These are phyloP conservation scores for Zaprionus africanus DNA, from an alignment of 1,140 invertebrate genomes.

Conservation along the genomic window DNA sequence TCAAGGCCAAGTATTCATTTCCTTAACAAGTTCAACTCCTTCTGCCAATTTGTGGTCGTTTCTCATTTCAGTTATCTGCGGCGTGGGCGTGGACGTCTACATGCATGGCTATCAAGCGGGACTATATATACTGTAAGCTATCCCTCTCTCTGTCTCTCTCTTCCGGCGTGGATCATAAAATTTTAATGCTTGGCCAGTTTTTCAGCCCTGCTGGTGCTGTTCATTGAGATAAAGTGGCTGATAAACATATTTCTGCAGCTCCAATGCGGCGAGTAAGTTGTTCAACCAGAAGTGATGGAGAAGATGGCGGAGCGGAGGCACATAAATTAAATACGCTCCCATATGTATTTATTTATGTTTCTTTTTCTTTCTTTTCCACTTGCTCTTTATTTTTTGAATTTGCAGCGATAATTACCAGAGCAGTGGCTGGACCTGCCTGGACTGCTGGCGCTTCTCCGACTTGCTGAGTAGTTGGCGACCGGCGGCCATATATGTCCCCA, in stretches of 20 bases:
- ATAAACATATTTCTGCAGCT: constrained; percentile 78
- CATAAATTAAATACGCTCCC: constrained; percentile 28
- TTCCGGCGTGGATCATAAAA: constrained; percentile 23
- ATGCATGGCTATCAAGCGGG: constrained; percentile 76
- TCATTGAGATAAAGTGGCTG: constrained; percentile 82
- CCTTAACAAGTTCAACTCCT: constrained; percentile 13
- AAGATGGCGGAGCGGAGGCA: not conserved
- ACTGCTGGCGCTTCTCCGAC: constrained; percentile 61
- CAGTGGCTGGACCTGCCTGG: constrained; percentile 46
- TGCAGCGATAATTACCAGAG: constrained; percentile 69
- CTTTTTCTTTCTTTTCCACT: not conserved
- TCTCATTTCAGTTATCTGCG: constrained; percentile 79
- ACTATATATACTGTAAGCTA: constrained; percentile 78
- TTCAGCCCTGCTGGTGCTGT: constrained; percentile 73
- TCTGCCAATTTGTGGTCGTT: constrained; percentile 53
- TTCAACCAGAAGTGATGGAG: constrained; percentile 5
- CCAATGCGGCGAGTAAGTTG: constrained; percentile 70
- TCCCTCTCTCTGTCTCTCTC: not conserved
- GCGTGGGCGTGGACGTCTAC: constrained; percentile 80
- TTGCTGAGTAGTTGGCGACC: constrained; percentile 72
- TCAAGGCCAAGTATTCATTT: constrained; percentile 33
- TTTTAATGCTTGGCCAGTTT: constrained; percentile 67
- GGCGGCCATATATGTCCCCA: constrained; percentile 68
- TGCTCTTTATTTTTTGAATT: constrained; percentile 20
- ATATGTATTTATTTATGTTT: constrained; percentile 39